Base-by-base conservation (phyloP, 2,888 invertebrate species). In the Megastigmus dorsalis region DNA sequence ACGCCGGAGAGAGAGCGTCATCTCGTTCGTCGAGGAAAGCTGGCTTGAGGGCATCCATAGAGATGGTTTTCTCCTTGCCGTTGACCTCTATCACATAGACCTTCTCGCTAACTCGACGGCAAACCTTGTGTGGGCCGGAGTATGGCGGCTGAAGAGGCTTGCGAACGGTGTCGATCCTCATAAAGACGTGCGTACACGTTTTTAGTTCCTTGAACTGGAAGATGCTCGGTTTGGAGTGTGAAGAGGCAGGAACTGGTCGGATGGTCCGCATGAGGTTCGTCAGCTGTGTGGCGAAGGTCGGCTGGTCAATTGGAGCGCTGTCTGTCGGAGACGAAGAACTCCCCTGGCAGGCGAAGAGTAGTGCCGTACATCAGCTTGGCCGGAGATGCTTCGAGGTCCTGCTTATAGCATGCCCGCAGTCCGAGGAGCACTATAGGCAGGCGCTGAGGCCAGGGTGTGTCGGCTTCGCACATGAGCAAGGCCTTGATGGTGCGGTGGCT, bases 191-290 rank as follows among this genome's bases (percentile, higher is more conserved):
- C n/a, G 52, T 18, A 9, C 65, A 65, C 3, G 30, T 18, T 0
- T 33, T 10, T 2, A 65, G 36, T 10, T 65, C 52, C 20, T 50
- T 30, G 38, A 63, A 63, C 18, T 48, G 20, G 30, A 45, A 45
- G 38, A n/a, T 13, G 23, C n/a, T 43, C 3, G 43, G 6, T 3
- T n/a, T 50, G 20, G 50, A 3, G 50, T 50, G 50, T 10, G 20
- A 26, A 18, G 45, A 10, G 84, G 80, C 10, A 74, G 52, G 77
- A 88, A 84, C 9, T 85, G 75, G 2, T 65, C 70, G 3, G 75
- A 36, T 45, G 6, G 6, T 45, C n/a, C 45, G 45, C 45, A 45
- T 45, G 45, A n/a, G 45, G 13, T n/a, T 15, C 4, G n/a, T 13
- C n/a, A 45, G 18, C 13, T 10, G 45, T 6, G 5, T n/a, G 45